phyloP scores from a whole-genome alignment of 2,888 invertebrate species.

The Epirrhoe tristata region DNA sequence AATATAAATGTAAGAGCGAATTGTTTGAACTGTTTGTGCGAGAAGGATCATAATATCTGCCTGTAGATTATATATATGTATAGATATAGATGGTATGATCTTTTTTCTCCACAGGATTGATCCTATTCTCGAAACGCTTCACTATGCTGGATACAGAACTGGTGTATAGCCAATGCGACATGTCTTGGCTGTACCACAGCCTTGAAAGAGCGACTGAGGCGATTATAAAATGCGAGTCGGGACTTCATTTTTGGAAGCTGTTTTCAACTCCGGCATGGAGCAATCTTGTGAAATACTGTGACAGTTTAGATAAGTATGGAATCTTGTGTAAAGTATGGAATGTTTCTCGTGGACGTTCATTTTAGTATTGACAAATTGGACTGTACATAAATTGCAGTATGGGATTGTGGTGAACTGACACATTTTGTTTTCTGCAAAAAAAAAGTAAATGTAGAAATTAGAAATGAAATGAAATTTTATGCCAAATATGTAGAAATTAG shows the following conservation, averaged over 20 bases:
- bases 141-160: conserved; percentile 84
- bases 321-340: not conserved
- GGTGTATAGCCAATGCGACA: conserved; percentile 81
- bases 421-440: no score
- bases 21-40: no score
- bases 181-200: conserved; percentile 85
- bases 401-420: no score
- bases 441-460: no score
- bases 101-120: conserved; percentile 65
- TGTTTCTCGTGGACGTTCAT: not conserved
- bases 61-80: no score
- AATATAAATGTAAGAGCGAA: no score
- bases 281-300: conserved; percentile 85
- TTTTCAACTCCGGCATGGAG: conserved; percentile 86
- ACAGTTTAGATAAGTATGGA: conserved; percentile 85
- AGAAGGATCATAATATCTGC: no score
- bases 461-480: no score
- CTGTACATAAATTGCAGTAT: no score
- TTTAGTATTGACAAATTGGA: no score
- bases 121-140: conserved; percentile 86
- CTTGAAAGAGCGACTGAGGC: conserved; percentile 85
- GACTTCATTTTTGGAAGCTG: conserved; percentile 88
- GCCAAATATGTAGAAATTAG: no score
- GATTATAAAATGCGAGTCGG: conserved; percentile 86
- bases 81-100: no score